Conservation (phyloP, 2,113 vertebrate genomes). For the Ceratotherium simum region DNA sequence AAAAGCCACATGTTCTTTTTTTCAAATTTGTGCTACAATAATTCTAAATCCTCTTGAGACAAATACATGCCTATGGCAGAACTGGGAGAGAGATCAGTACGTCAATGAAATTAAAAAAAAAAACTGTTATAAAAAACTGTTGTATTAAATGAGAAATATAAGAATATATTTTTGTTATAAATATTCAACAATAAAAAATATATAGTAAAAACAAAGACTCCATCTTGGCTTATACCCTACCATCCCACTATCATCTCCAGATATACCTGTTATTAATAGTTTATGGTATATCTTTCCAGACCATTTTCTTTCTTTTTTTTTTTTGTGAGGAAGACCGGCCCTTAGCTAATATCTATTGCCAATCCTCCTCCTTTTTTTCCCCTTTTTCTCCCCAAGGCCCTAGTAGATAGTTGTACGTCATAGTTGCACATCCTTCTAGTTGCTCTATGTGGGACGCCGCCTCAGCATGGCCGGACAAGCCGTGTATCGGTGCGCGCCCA, state of each 20-base stretch:
- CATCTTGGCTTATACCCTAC: background rate
- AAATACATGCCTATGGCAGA: background rate
- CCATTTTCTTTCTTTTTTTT: background rate
- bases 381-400: no score
- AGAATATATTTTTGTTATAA: slow-evolving; percentile 5
- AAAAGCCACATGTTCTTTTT: background rate
- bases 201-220: background rate
- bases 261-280: background rate
- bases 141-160: background rate
- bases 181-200: background rate
- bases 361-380: no score
- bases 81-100: background rate
- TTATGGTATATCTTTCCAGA: background rate
- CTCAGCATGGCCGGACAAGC: no score
- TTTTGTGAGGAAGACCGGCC: no score
- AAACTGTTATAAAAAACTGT: background rate
- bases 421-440: no score
- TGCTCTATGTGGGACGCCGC: no score
- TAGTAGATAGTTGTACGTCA: no score
- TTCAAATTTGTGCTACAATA: background rate
- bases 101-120: background rate
- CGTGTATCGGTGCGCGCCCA: no score
- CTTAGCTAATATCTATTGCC: no score
- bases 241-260: background rate
- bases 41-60: background rate